Evolutionary conservation across 2,113 vertebrate genomes (phyloP).

Genomic region (Gadus macrocephalus): DNA sequence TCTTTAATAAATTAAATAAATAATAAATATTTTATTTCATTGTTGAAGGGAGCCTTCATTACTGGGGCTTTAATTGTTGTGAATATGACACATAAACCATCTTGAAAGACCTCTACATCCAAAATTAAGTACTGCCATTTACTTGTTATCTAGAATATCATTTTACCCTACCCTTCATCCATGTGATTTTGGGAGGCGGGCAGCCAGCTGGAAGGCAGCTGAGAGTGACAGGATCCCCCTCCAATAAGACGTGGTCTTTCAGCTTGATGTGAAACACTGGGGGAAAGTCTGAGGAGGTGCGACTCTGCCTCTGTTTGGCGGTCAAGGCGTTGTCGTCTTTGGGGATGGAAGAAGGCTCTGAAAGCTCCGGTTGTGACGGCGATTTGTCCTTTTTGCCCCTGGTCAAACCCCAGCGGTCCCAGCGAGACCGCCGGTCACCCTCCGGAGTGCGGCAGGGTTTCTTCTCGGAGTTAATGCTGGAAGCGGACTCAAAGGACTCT

Average conservation of each 20-base stretch:
- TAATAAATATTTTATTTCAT: too few species aligned
- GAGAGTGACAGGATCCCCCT: slow-evolving; percentile 85
- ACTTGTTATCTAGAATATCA: too few species aligned
- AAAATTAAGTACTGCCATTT: too few species aligned
- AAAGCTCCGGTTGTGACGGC: slow-evolving; percentile 76
- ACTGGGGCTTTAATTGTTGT: too few species aligned
- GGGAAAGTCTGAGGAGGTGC: slow-evolving; percentile 86
- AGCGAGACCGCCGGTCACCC: slow-evolving; percentile 72
- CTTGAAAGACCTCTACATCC: too few species aligned
- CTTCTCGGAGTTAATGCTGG: slow-evolving; percentile 74
- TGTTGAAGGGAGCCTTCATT: too few species aligned
- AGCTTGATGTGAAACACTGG: slow-evolving; percentile 95
- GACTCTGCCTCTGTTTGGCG: slow-evolving; percentile 65
- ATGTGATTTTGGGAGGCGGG: slow-evolving; percentile 82
- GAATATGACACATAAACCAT: too few species aligned
- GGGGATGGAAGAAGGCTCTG: slow-evolving; percentile 54
- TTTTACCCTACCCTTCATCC: slow-evolving; percentile 83
- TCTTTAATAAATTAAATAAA: too few species aligned
- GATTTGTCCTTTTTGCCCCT: slow-evolving; percentile 81
- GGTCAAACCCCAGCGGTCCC: slow-evolving; percentile 88
- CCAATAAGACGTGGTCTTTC: slow-evolving; percentile 88
- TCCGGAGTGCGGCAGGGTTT: slow-evolving; percentile 45
- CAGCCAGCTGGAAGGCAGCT: slow-evolving; percentile 89
- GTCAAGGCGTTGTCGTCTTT: slow-evolving; percentile 65
- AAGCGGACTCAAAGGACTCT: slow-evolving; percentile 83